Evolutionary conservation across 2,888 invertebrate genomes (phyloP).

Genomic region (Bhutanitis thaidina): DNA sequence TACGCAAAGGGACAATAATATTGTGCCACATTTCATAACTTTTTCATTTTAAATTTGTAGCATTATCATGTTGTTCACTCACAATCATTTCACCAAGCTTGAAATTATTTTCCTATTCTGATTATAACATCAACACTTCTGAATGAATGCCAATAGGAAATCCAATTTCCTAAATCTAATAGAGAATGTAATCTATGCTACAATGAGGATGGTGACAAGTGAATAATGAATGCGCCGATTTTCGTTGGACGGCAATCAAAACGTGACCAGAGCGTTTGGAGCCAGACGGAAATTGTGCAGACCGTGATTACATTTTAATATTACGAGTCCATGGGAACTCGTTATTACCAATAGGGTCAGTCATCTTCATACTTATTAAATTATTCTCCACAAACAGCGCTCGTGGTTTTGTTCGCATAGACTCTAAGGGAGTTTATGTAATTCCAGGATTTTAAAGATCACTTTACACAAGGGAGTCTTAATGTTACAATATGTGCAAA

Average conservation of each 20-base stretch:
- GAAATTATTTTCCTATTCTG: slow-evolving; percentile 7
- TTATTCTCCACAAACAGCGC: too few species aligned
- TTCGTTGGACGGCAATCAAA: slow-evolving; percentile 38
- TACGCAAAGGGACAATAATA: not conserved
- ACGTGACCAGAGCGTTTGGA: slow-evolving; percentile 56
- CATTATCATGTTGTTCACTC: not conserved
- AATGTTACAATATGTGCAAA: too few species aligned
- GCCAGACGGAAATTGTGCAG: slow-evolving; percentile 41
- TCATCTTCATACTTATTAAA: not conserved
- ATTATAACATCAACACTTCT: slow-evolving; percentile 19
- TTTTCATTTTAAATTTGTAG: not conserved
- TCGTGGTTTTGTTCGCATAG: too few species aligned
- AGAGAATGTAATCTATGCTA: slow-evolving; percentile 53
- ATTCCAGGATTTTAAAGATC: too few species aligned
- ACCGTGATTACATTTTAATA: slow-evolving; percentile 33
- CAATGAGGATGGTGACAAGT: slow-evolving; percentile 55
- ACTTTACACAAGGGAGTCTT: too few species aligned
- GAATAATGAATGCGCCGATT: slow-evolving; percentile 48
- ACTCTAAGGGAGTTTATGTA: too few species aligned
- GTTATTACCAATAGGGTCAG: slow-evolving; percentile 25
- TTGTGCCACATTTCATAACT: not conserved
- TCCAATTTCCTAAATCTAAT: slow-evolving; percentile 33
- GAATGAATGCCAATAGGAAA: slow-evolving; percentile 39
- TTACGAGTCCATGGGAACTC: slow-evolving; percentile 53
- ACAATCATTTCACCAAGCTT: slow-evolving; percentile 1